Evolutionary conservation across 2,797 vertebrate genomes (phyloP).

Genomic region (Rhinella marina): DNA sequence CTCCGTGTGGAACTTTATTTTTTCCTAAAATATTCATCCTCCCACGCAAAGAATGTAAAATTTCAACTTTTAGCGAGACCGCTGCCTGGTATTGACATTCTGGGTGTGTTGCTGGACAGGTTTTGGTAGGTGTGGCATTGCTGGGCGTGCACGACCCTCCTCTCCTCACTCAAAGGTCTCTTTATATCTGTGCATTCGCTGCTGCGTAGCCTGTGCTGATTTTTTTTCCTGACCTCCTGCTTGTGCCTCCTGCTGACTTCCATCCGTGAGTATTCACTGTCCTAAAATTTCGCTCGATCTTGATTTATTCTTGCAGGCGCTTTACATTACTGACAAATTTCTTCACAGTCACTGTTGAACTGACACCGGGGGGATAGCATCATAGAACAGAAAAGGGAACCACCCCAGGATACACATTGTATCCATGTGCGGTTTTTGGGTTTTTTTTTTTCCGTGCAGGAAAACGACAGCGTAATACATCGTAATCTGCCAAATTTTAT

Average conservation of each 20-base stretch:
- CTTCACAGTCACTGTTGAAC: not conserved
- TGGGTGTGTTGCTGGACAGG: constrained; percentile 21
- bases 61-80: not conserved
- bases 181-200: constrained; percentile 16
- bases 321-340: not conserved
- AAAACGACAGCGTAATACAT: too few relatives aligned
- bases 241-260: not conserved
- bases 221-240: not conserved
- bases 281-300: not conserved
- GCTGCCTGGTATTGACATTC: not conserved
- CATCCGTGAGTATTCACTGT: constrained; percentile 29
- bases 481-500: too few relatives aligned
- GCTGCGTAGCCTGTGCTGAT: constrained; percentile 2
- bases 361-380: not conserved
- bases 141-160: constrained; percentile 11
- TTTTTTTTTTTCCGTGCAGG: too few relatives aligned
- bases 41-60: constrained; percentile 30
- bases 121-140: constrained; percentile 42
- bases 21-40: not conserved
- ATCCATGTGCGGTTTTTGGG: too few relatives aligned
- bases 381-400: not conserved
- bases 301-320: not conserved
- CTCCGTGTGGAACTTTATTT: not conserved
- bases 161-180: constrained; percentile 19
- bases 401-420: too few relatives aligned